Percentiles rank a stretch among this genome's conserved stretches.
These are phyloP conservation scores for Forbesichthys papilliferus DNA, from an alignment of 2,113 vertebrate species.

Conservation along the genomic window DNA sequence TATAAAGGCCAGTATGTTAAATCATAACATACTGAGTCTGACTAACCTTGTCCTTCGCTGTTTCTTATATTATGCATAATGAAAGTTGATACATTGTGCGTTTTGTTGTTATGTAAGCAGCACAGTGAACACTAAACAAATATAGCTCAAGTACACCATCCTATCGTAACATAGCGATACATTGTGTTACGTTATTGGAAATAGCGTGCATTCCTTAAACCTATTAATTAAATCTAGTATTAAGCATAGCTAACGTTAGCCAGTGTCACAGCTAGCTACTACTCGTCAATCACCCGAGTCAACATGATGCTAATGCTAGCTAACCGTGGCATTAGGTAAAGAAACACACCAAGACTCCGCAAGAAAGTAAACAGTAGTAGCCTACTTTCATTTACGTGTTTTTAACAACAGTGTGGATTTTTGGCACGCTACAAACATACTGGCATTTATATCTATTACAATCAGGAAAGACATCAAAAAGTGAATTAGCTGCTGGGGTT, in stretches of 20 bases:
- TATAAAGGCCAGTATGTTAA: no score
- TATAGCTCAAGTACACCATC: neutral
- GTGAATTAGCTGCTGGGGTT: constrained; percentile 17
- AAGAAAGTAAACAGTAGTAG: neutral
- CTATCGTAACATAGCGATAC: no score
- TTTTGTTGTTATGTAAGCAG: no score
- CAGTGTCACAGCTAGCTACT: neutral
- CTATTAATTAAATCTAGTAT: neutral
- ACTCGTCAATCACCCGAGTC: neutral
- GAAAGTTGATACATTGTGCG: no score
- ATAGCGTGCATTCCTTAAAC: neutral
- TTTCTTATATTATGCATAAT: no score
- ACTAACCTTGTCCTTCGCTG: no score
- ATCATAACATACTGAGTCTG: no score
- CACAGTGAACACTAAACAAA: neutral
- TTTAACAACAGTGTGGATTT: no score
- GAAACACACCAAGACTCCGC: neutral
- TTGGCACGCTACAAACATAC: no score
- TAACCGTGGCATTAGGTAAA: neutral
- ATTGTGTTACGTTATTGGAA: neutral
- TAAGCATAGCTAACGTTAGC: constrained; percentile 30
- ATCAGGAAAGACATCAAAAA: constrained; percentile 4
- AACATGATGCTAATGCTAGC: constrained; percentile 43
- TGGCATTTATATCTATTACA: no score
- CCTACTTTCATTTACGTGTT: neutral